These are phyloP conservation scores for Frankliniella fusca DNA, from an alignment of 2,888 invertebrate species.

Conservation along the genomic window DNA sequence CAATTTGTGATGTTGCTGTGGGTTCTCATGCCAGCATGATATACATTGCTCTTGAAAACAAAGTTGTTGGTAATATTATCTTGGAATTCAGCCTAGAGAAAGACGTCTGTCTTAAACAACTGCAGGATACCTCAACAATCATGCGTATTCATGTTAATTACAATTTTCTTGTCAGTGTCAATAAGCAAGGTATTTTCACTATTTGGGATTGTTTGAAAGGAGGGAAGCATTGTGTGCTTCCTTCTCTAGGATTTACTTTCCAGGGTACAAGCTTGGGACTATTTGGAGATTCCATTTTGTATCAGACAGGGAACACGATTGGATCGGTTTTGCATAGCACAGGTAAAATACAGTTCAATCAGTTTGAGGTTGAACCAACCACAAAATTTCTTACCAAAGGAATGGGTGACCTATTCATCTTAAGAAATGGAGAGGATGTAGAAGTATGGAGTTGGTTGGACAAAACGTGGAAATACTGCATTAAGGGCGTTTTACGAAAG, in stretches of 20 bases:
- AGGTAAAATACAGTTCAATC: not conserved
- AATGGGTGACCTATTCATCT: not conserved
- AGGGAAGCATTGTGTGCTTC: constrained; percentile 11
- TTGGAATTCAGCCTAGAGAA: not conserved
- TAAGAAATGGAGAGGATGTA: constrained; percentile 12
- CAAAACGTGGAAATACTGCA: not conserved
- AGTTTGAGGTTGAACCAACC: constrained; percentile 2
- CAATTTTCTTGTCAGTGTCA: not conserved
- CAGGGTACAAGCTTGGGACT: not conserved
- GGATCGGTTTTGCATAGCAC: not conserved
- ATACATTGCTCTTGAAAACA: not conserved
- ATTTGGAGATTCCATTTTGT: constrained; percentile 10
- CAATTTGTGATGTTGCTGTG: not conserved
- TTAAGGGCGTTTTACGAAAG: not conserved
- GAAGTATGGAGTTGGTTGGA: constrained; percentile 10
- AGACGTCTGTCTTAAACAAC: not conserved
- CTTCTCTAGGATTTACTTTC: not conserved
- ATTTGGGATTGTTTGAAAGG: constrained; percentile 10
- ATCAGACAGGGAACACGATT: not conserved
- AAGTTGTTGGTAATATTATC: not conserved
- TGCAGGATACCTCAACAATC: not conserved
- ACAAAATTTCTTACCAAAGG: constrained; percentile 17
- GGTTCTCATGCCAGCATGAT: not conserved
- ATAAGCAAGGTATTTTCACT: constrained; percentile 12
- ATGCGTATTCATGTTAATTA: not conserved